Evolutionary conservation across 2,113 vertebrate species (phyloP).

Genomic region (Bucco capensis): DNA sequence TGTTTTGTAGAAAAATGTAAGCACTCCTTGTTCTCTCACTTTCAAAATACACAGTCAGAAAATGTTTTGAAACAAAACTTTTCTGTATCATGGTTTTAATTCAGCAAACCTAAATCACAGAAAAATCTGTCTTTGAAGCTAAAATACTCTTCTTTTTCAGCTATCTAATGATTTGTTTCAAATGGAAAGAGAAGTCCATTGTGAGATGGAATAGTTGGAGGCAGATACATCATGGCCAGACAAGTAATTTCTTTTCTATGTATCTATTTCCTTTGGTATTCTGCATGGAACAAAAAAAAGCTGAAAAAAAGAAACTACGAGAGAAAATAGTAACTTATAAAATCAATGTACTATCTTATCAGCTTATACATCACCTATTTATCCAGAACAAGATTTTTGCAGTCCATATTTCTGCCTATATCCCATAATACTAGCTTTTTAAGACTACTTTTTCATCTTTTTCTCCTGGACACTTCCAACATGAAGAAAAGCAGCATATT

Average conservation of each 20-base stretch:
- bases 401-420: background rate
- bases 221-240: background rate
- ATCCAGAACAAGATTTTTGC: background rate
- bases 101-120: background rate
- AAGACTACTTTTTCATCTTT: background rate
- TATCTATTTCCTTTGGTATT: background rate
- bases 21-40: background rate
- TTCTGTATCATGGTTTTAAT: background rate
- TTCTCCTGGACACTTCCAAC: background rate
- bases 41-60: background rate
- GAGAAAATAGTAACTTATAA: background rate
- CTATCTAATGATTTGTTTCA: background rate
- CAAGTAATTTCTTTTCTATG: background rate
- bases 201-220: background rate
- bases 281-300: background rate
- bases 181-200: background rate
- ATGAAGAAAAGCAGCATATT: background rate
- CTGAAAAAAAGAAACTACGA: background rate
- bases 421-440: background rate
- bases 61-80: background rate
- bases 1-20: background rate
- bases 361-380: background rate
- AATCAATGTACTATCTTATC: background rate
- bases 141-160: background rate
- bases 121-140: background rate